Conservation (phyloP, 64 coral and sea anemone species). For the Catalaphyllia jardinei region DNA sequence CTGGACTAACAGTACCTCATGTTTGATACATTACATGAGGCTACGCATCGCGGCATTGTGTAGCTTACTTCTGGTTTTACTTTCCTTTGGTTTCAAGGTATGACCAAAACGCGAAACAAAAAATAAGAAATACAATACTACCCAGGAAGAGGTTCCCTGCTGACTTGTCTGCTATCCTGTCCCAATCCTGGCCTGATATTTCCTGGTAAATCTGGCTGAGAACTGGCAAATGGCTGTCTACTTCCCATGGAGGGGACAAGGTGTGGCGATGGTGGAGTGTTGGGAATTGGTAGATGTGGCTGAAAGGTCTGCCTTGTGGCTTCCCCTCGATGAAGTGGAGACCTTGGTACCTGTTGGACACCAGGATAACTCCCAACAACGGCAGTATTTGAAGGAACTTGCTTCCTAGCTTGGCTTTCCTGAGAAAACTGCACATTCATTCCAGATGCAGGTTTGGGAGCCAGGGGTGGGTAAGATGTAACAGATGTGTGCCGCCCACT, state of each 20-base stretch:
- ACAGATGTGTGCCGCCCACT: slow-evolving; percentile 10
- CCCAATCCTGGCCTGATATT: slow-evolving; percentile 5
- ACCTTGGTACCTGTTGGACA: neutral
- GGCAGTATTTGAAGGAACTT: slow-evolving; percentile 7
- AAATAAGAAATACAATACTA: neutral
- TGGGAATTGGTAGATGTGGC: neutral
- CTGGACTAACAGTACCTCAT: too few species aligned
- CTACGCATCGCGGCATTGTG: too few species aligned
- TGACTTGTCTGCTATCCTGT: neutral
- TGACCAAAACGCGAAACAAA: neutral
- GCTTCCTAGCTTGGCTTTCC: neutral
- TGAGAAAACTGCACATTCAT: slow-evolving; percentile 26
- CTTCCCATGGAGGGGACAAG: neutral
- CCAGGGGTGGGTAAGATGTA: slow-evolving; percentile 5
- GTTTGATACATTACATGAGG: too few species aligned
- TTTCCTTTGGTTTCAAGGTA: neutral
- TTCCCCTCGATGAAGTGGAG: neutral
- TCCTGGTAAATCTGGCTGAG: slow-evolving; percentile 25
- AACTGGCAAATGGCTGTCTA: slow-evolving; percentile 20
- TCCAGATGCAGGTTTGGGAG: slow-evolving; percentile 50
- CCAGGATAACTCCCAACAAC: neutral
- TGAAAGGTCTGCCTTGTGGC: slow-evolving; percentile 1
- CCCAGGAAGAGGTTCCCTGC: neutral
- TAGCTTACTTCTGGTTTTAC: neutral
- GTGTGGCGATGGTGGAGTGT: neutral